Conservation (phyloP, 2,888 invertebrate genomes). For the Arctia plantaginis region DNA sequence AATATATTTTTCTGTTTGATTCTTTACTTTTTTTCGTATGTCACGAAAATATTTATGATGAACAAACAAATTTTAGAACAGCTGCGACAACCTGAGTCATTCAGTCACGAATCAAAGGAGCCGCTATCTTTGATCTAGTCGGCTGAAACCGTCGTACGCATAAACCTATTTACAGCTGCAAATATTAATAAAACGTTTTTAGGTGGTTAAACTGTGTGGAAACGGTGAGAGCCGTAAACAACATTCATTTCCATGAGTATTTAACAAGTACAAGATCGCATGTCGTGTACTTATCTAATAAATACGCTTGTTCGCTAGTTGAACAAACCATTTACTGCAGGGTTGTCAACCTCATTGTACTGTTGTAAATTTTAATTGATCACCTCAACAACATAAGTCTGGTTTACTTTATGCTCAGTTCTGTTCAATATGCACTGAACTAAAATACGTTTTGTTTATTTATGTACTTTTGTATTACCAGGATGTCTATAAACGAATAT, state of each 20-base stretch:
- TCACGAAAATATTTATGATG: conserved; percentile 51
- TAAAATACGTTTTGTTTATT: too few relatives aligned
- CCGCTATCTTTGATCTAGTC: conserved; percentile 76
- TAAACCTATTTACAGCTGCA: conserved; percentile 52
- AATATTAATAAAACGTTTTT: conserved; percentile 48
- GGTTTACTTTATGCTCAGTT: too few relatives aligned
- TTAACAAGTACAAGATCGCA: conserved; percentile 42
- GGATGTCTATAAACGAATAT: too few relatives aligned
- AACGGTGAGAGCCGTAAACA: conserved; percentile 30
- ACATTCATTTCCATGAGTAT: conserved; percentile 44
- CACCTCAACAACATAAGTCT: neutral
- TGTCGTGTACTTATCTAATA: conserved; percentile 49
- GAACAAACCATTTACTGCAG: conserved; percentile 51
- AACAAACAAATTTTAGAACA: conserved; percentile 64
- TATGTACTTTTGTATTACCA: too few relatives aligned
- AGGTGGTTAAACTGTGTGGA: conserved; percentile 28
- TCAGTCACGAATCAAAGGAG: conserved; percentile 72
- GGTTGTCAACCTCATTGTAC: conserved; percentile 31
- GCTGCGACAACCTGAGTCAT: conserved; percentile 70
- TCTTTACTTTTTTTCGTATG: conserved; percentile 34
- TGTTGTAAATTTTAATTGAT: neutral
- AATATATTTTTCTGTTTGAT: conserved; percentile 39
- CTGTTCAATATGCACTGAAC: too few relatives aligned
- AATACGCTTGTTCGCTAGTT: conserved; percentile 62
- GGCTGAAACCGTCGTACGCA: conserved; percentile 60